Base-by-base conservation (phyloP, 2,888 invertebrate species). In the Ennomos erosarius region DNA sequence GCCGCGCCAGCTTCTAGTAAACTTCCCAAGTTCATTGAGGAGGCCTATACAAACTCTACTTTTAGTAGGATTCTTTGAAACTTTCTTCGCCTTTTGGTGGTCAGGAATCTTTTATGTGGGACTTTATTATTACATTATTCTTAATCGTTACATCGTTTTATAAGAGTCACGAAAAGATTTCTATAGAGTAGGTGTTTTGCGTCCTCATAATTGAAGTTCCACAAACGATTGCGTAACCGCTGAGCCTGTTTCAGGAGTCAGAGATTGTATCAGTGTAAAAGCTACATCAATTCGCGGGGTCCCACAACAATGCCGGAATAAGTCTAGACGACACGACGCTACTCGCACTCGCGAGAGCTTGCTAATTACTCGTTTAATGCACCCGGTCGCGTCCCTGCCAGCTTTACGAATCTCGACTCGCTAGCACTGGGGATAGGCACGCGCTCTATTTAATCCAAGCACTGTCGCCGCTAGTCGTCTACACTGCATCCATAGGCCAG, bases 1-100 rank as follows among this genome's bases (percentile, higher is more conserved):
- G 52, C 64, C 35, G 48, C 80, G 84, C 85, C 85, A 84, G 74
- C 64, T 62, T 70, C 76, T 76, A 79, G 76, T 75, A 75, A 77
- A 79, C 73, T 74, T 74, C 72, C 75, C 82, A 82, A 82, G 83
- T 85, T 83, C 85, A 85, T 81, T 82, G 79, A 82, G 75, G 76
- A 78, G 73, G 70, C 75, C 77, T 74, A 74, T 74, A 69, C 64
- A 58, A 71, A 74, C 71, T 75, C 72, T 66, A 71, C 71, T 75
- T 79, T 78, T 73, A 75, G 65, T 79, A 69, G 64, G 69, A 71
- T 77, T 76, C 71, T 74, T 73, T 45, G 66, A 72, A 77, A 75
- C 70, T 77, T 76, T 72, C 61, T 54, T 59, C n/a, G 13, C 39
- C 34, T 49, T 45, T 47, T 57, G 16, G 53, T 44, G 34, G 36